Percentiles rank a stretch among this genome's conserved stretches.
Conservation (phyloP, 1,140 invertebrate genomes). For the Camponotus vicinus region DNA sequence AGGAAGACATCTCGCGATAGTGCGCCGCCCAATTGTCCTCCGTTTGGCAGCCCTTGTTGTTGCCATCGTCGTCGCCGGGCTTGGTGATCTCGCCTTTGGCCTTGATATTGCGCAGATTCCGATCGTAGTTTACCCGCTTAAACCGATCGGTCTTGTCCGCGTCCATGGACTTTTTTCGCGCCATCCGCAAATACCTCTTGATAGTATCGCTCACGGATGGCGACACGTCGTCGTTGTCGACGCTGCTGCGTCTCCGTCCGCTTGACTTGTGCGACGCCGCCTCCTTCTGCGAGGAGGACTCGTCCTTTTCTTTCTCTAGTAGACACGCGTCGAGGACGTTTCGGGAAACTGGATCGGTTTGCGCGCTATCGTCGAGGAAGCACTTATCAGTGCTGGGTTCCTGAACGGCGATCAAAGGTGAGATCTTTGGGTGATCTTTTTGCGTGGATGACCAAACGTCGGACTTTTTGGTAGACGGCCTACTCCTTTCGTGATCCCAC, state of each 20-base stretch:
- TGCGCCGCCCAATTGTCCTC: slow-evolving; percentile 90
- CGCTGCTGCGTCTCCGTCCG: slow-evolving; percentile 89
- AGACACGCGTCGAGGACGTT: slow-evolving; percentile 85
- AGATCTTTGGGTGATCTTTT: slow-evolving; percentile 79
- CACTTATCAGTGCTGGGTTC: slow-evolving; percentile 87
- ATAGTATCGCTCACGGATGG: slow-evolving; percentile 95
- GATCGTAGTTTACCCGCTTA: slow-evolving; percentile 95
- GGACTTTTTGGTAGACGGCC: slow-evolving; percentile 63
- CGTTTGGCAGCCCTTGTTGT: slow-evolving; percentile 91
- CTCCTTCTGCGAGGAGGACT: slow-evolving; percentile 67
- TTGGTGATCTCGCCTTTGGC: slow-evolving; percentile 91
- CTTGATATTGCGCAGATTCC: slow-evolving; percentile 93
- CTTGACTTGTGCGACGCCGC: slow-evolving; percentile 78
- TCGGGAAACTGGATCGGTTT: slow-evolving; percentile 88
- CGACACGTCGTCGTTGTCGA: slow-evolving; percentile 93
- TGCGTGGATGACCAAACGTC: slow-evolving; percentile 47
- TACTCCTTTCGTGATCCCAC: slow-evolving; percentile 83
- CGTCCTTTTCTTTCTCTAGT: slow-evolving; percentile 78
- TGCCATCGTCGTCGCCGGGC: slow-evolving; percentile 90
- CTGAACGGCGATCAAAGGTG: slow-evolving; percentile 90
- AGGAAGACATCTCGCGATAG: slow-evolving; percentile 79
- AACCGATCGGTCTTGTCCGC: slow-evolving; percentile 93
- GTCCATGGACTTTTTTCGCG: slow-evolving; percentile 93
- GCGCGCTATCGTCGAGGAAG: slow-evolving; percentile 86
- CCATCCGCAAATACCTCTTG: slow-evolving; percentile 94